phyloP scores from a whole-genome alignment of 2,888 invertebrate genomes.

The Bellardia bayeri region DNA sequence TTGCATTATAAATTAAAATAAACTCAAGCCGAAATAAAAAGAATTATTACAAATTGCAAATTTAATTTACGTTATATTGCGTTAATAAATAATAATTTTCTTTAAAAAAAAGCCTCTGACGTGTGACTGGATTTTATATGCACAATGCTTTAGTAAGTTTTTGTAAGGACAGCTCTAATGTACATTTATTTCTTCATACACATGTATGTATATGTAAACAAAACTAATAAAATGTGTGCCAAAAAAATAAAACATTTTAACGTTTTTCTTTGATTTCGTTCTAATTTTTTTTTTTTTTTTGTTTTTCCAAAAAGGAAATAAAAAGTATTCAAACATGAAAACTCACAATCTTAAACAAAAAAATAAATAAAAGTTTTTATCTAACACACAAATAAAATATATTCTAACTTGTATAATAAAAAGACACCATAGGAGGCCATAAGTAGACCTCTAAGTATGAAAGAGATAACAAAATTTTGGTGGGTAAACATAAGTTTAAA shows the following conservation, averaged over 20 bases:
- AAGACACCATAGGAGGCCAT: conserved; percentile 6
- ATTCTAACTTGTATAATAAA: not conserved
- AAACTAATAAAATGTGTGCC: conserved; percentile 32
- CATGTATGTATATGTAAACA: not conserved
- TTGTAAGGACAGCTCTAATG: not conserved
- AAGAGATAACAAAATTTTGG: conserved; percentile 10
- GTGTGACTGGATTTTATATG: no score
- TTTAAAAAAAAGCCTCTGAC: no score
- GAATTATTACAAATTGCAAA: no score
- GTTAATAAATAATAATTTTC: no score
- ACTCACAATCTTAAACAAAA: not conserved
- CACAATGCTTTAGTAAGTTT: no score
- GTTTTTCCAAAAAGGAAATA: not conserved
- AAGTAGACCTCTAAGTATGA: not conserved
- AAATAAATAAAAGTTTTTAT: conserved; percentile 24
- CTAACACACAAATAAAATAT: not conserved
- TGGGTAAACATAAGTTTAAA: not conserved
- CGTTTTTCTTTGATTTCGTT: not conserved
- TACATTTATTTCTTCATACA: not conserved
- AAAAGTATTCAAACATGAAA: conserved; percentile 34
- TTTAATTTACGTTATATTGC: no score
- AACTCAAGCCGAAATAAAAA: no score
- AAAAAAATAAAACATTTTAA: conserved; percentile 46
- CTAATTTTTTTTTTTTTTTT: not conserved
- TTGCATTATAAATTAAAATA: no score